phyloP scores from a whole-genome alignment of 2,113 vertebrate genomes.

The Petrocephalus zakoni region DNA sequence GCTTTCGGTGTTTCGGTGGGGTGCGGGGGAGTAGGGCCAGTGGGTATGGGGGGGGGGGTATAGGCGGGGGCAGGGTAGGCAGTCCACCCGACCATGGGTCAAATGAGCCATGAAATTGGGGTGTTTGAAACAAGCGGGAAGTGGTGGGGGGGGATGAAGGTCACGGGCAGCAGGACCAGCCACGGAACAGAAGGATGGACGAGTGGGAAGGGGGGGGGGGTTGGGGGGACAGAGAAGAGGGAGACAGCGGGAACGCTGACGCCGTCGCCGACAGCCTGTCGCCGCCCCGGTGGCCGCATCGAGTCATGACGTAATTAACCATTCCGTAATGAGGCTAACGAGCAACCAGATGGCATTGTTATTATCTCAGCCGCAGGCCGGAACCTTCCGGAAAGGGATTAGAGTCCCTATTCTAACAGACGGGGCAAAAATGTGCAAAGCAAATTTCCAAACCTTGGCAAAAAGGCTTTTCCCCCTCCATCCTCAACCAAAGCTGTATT shows the following conservation, averaged over 20 bases:
- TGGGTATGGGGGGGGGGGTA: neutral
- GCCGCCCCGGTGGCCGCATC: slow-evolving; percentile 16
- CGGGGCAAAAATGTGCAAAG: slow-evolving; percentile 25
- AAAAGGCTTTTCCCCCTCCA: neutral
- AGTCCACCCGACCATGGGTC: neutral
- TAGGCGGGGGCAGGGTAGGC: neutral
- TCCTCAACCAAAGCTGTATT: neutral
- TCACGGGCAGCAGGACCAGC: neutral
- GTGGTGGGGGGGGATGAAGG: neutral
- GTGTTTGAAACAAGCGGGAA: neutral
- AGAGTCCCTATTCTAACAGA: slow-evolving; percentile 23
- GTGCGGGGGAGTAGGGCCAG: neutral
- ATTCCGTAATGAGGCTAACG: slow-evolving; percentile 63
- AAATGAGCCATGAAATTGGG: slow-evolving; percentile 5
- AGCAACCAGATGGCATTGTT: slow-evolving; percentile 65
- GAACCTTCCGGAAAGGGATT: slow-evolving; percentile 37
- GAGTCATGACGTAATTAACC: slow-evolving; percentile 58
- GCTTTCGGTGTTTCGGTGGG: too few relatives aligned
- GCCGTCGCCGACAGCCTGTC: slow-evolving; percentile 8
- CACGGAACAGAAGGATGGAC: neutral
- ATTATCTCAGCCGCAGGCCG: slow-evolving; percentile 28
- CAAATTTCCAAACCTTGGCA: slow-evolving; percentile 20
- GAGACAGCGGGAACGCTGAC: slow-evolving; percentile 24
- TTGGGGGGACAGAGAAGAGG: neutral
- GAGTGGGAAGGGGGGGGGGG: neutral